Conservation (phyloP, 2,888 invertebrate species). For the Torymus texanus region DNA sequence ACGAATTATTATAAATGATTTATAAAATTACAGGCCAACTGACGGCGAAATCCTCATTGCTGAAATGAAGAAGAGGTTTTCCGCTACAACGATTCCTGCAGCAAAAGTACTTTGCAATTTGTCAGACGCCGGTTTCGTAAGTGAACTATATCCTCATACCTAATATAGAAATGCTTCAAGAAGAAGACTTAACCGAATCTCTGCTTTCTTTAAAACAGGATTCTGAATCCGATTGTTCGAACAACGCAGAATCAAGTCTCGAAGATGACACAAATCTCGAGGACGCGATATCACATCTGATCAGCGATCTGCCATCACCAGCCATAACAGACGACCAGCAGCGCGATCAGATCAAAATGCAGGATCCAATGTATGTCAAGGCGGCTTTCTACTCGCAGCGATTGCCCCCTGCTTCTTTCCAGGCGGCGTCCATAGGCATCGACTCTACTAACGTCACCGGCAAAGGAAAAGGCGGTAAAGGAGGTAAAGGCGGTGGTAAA, state of each 20-base stretch:
- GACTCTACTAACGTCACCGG: too few species aligned
- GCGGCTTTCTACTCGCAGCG: slow-evolving; percentile 69
- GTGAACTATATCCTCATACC: not conserved
- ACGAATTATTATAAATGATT: not conserved
- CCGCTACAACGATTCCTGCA: slow-evolving; percentile 76
- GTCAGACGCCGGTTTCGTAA: slow-evolving; percentile 28
- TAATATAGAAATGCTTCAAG: not conserved
- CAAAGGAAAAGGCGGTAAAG: slow-evolving; percentile 41
- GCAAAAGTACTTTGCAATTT: slow-evolving; percentile 6
- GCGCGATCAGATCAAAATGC: slow-evolving; percentile 61
- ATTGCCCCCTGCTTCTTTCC: slow-evolving; percentile 69
- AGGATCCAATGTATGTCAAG: slow-evolving; percentile 70
- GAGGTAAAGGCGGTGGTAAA: slow-evolving; percentile 56
- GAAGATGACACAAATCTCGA: slow-evolving; percentile 77
- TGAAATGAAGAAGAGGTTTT: slow-evolving; percentile 88
- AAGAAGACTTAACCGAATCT: too few species aligned
- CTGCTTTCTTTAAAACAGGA: slow-evolving; percentile 15
- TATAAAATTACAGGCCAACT: slow-evolving; percentile 78
- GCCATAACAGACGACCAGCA: slow-evolving; percentile 67
- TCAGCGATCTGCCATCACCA: slow-evolving; percentile 76
- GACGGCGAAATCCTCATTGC: slow-evolving; percentile 84
- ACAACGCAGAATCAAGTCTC: not conserved
- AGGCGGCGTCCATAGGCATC: slow-evolving; percentile 57
- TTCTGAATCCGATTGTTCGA: slow-evolving; percentile 34
- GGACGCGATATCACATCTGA: slow-evolving; percentile 83